A percentile compares a stretch with the other conserved stretches of the same genome.
phyloP scores from a whole-genome alignment of 2,113 vertebrate species.

The Vicugna pacos region DNA sequence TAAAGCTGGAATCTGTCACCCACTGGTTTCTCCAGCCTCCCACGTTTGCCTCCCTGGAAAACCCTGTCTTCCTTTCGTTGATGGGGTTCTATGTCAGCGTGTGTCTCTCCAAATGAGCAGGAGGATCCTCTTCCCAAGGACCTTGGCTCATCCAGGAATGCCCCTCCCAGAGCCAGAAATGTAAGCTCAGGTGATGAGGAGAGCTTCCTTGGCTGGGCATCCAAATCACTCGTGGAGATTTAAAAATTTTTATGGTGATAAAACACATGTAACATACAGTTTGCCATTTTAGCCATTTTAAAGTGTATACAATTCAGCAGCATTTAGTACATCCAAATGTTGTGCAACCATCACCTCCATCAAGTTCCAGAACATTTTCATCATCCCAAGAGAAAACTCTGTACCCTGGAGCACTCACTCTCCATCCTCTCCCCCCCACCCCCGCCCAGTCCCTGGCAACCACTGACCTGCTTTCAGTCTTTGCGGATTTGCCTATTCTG shows the following conservation, averaged over 20 bases:
- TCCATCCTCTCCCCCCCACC: no score
- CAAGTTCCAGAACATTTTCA: no score
- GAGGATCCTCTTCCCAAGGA: background rate
- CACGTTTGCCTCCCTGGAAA: background rate
- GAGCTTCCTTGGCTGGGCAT: background rate
- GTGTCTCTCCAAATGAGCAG: background rate
- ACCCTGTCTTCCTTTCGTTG: background rate
- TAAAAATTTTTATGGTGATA: background rate
- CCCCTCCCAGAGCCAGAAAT: background rate
- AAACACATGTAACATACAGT: no score
- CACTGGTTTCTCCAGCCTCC: background rate
- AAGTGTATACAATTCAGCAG: no score
- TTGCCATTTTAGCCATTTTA: no score
- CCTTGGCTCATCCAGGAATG: background rate
- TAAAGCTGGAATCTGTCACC: background rate
- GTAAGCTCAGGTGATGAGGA: background rate
- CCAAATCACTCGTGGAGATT: background rate
- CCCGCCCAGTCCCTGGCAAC: no score
- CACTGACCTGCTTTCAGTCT: no score
- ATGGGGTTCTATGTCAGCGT: background rate
- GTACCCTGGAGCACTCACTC: no score
- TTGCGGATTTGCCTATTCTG: no score
- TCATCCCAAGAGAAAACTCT: no score
- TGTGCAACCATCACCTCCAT: no score
- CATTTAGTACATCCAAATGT: no score